Evolutionary conservation across 2,797 vertebrate genomes (phyloP).

Genomic region (Aulostomus chinensis): DNA sequence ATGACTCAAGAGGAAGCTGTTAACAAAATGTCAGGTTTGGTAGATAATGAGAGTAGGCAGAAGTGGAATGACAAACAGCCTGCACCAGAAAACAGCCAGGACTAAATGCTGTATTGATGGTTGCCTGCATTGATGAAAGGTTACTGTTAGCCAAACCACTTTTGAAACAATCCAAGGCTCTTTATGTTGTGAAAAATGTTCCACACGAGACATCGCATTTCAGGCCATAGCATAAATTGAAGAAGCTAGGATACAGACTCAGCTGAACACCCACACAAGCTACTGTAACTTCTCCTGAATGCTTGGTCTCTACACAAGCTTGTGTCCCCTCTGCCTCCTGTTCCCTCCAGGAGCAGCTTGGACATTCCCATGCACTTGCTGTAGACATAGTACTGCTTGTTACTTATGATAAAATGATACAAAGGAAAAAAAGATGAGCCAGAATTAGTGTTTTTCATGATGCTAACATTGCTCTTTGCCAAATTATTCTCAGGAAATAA

Average conservation of each 20-base stretch:
- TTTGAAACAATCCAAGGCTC: no score
- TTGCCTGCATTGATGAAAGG: background rate
- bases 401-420: no score
- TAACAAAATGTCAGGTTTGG: background rate
- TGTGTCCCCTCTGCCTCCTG: background rate
- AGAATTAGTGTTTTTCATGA: no score
- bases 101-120: no score
- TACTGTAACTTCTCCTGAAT: background rate
- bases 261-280: background rate
- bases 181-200: no score
- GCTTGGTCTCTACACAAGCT: conserved; percentile 1
- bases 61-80: background rate
- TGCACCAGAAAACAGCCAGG: no score
- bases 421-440: conserved; percentile 22
- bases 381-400: conserved; percentile 7
- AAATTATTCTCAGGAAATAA: no score
- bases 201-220: background rate
- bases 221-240: conserved; percentile 1
- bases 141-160: no score
- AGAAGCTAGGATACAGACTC: background rate
- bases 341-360: conserved; percentile 7
- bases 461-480: no score
- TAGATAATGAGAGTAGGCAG: background rate
- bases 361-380: conserved; percentile 8
- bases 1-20: background rate